Evolutionary conservation across 2,113 vertebrate genomes (phyloP).

Genomic region (Atlantisia rogersi): DNA sequence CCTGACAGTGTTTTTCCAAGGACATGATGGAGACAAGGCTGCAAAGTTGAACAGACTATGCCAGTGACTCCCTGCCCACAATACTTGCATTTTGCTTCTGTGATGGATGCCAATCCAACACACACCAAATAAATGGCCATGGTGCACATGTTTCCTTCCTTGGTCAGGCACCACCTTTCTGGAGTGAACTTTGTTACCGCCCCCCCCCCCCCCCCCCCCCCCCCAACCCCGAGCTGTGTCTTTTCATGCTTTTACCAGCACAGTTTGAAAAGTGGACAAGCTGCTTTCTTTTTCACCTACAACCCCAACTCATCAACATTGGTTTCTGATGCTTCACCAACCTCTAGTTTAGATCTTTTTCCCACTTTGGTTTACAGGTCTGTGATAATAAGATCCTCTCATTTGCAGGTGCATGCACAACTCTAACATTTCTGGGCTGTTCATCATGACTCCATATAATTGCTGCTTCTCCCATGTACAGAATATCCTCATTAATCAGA

Average conservation of each 20-base stretch:
- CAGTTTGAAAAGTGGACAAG: background rate
- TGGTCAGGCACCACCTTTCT: background rate
- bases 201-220: background rate
- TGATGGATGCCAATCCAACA: background rate
- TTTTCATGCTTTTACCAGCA: background rate
- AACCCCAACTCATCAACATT: background rate
- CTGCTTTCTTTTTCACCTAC: background rate
- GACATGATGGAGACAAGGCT: background rate
- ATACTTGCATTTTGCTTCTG: background rate
- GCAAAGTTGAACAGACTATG: background rate
- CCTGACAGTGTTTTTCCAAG: background rate
- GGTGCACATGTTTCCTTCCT: background rate
- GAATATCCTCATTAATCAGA: background rate
- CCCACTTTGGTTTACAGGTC: background rate
- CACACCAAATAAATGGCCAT: rapidly evolving
- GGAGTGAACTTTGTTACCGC: background rate
- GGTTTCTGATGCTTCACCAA: background rate
- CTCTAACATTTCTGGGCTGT: background rate
- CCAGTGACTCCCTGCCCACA: background rate
- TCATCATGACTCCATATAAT: background rate
- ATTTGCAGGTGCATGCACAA: background rate
- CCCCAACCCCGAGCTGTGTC: background rate
- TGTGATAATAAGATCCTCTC: background rate
- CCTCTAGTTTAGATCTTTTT: background rate
- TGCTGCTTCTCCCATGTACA: background rate